Evolutionary conservation across 2,113 vertebrate genomes (phyloP).

Genomic region (Neodontobutis hainanensis): DNA sequence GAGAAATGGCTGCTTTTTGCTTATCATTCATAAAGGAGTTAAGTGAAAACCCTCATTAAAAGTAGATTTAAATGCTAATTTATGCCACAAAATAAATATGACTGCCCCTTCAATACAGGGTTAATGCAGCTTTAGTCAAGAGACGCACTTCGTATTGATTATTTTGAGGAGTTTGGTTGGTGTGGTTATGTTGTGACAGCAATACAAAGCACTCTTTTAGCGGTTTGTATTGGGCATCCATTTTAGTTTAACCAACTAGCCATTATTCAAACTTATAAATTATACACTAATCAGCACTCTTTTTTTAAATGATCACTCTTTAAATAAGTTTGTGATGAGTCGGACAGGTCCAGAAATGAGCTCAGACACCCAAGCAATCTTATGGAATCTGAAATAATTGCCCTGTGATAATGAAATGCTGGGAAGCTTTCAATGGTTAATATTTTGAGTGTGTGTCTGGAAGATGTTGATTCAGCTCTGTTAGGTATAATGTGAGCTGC

Average conservation of each 20-base stretch:
- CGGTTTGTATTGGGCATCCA: not conserved
- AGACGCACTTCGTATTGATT: slow-evolving; percentile 3
- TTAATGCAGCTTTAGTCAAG: not conserved
- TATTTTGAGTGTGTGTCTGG: not conserved
- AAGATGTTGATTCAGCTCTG: slow-evolving; percentile 29
- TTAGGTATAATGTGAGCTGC: not conserved
- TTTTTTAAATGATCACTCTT: not conserved
- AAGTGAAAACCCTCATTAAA: slow-evolving; percentile 28
- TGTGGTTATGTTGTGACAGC: slow-evolving; percentile 6
- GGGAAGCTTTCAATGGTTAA: not conserved
- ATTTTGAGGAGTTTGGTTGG: not conserved
- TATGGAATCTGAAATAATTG: slow-evolving; percentile 17
- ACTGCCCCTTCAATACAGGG: not conserved
- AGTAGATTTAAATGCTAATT: slow-evolving; percentile 20
- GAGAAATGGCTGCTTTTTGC: slow-evolving; percentile 20
- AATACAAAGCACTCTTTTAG: slow-evolving; percentile 1
- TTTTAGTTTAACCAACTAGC: not conserved
- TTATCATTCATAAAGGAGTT: slow-evolving; percentile 21
- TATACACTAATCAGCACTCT: not conserved
- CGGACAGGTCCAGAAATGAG: not conserved
- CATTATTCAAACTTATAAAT: not conserved
- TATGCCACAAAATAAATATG: slow-evolving; percentile 16
- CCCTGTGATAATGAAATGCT: not conserved
- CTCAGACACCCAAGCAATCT: not conserved
- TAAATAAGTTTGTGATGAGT: not conserved